phyloP scores from a whole-genome alignment of 2,797 vertebrate genomes.

The Rhadinocentrus ornatus region DNA sequence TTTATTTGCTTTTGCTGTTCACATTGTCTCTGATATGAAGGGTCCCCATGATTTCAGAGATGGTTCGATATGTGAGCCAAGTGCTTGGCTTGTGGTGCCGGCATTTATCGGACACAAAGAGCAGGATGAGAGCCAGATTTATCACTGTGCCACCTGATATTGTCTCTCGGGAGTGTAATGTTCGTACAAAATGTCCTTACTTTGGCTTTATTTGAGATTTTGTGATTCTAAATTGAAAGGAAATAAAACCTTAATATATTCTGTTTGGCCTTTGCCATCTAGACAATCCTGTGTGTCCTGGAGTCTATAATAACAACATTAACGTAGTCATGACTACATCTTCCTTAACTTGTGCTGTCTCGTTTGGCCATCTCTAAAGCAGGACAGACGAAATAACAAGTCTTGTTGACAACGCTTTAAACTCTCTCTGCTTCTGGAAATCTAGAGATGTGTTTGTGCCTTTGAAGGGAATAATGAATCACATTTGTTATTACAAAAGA shows the following conservation, averaged over 20 bases:
- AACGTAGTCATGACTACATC: slow-evolving; percentile 52
- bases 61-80: slow-evolving; percentile 52
- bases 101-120: slow-evolving; percentile 73
- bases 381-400: slow-evolving; percentile 36
- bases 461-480: slow-evolving; percentile 24
- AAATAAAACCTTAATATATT: slow-evolving; percentile 47
- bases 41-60: slow-evolving; percentile 23
- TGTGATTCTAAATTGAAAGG: slow-evolving; percentile 50
- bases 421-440: slow-evolving; percentile 28
- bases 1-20: background rate
- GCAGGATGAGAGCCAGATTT: slow-evolving; percentile 55
- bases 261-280: slow-evolving; percentile 42
- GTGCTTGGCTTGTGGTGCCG: slow-evolving; percentile 31
- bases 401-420: slow-evolving; percentile 34
- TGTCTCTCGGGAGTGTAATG: slow-evolving; percentile 61
- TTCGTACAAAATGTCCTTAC: slow-evolving; percentile 65
- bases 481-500: slow-evolving; percentile 39
- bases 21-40: slow-evolving; percentile 5
- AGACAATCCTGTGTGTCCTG: slow-evolving; percentile 42
- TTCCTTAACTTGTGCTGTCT: slow-evolving; percentile 35
- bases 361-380: slow-evolving; percentile 48
- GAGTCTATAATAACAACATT: slow-evolving; percentile 57
- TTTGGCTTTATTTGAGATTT: slow-evolving; percentile 48
- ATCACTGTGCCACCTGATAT: slow-evolving; percentile 40
- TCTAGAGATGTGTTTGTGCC: slow-evolving; percentile 22